Base-by-base conservation (phyloP, 2,113 vertebrate genomes). In the Psilopsiagon aymara region DNA sequence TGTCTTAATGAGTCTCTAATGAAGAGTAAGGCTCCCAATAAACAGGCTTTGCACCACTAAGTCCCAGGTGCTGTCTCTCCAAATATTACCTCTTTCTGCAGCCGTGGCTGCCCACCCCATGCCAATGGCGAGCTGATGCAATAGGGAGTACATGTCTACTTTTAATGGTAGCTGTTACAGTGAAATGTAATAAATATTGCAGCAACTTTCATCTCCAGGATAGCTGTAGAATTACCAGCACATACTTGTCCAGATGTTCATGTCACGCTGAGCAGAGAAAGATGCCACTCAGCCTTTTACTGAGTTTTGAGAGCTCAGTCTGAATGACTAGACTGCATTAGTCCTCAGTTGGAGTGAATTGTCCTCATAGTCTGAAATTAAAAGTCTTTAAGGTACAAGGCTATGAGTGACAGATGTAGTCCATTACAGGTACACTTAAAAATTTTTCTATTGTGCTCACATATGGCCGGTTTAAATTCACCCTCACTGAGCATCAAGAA, bases 361-460 rank as follows among this genome's bases (percentile, higher is more conserved):
- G 94, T 94, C 64, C 69, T 95, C 70, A 4, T 4, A 95, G 57
- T 88, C 86, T 80, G 70, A 43, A 95, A 93, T 55, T 37, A 46
- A 10, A 95, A 90, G 70, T 80, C 55, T 97, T 93, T 94, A 92
- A 91, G 82, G 93, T 93, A 76, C 81, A 97, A 41, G 51, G 69
- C 90, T 82, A 46, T 92, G 84, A 93, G 86, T 94, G 95, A 69
- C 81, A 93, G 75, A 95, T 90, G 7, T 78, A 94, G 82, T 88
- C 52, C 75, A 25, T 47, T 95, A 71, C 55, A 95, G 91, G 68
- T 96, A 91, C 55, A 69, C 41, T 78, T 66, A 10, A 49, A 62
- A n/a, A 3, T 6, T 18, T 4, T 64, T 66, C 51, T 69, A 43
- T 52, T 87, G 77, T 92, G 35, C 52, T 91, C 74, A 80, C 44